A percentile compares a stretch with the other conserved stretches of the same genome.
Evolutionary conservation across 1,140 invertebrate genomes (phyloP).

Genomic region (Dolichoris vasculosae): DNA sequence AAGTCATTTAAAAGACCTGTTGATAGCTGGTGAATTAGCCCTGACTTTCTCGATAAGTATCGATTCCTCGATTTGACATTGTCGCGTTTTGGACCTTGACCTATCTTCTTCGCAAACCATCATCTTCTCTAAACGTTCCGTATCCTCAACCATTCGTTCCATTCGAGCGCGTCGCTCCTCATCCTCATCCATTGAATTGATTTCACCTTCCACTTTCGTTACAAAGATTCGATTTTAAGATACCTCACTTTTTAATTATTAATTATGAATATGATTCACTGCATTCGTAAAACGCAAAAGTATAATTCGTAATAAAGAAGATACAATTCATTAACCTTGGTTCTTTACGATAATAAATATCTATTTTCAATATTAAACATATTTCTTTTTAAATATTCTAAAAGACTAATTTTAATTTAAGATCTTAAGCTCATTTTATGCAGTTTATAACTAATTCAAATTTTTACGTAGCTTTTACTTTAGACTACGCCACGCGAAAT

Average conservation of each 20-base stretch:
- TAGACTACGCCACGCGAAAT: too few species aligned
- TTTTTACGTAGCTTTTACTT: too few species aligned
- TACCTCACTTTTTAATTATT: neutral
- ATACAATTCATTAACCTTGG: too few species aligned
- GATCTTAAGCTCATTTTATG: too few species aligned
- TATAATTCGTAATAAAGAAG: too few species aligned
- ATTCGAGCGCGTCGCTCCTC: slow-evolving; percentile 63
- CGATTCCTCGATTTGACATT: slow-evolving; percentile 11
- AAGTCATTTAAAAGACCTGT: slow-evolving; percentile 30
- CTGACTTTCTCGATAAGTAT: neutral
- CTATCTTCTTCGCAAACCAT: slow-evolving; percentile 31
- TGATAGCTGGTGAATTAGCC: slow-evolving; percentile 13
- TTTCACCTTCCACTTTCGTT: neutral
- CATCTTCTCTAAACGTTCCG: slow-evolving; percentile 61
- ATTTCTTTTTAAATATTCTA: too few species aligned
- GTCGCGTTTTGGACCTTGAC: neutral
- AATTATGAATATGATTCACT: neutral
- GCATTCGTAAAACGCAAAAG: neutral
- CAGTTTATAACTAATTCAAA: too few species aligned
- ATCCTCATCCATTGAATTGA: slow-evolving; percentile 57
- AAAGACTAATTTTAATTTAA: too few species aligned
- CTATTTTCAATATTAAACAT: too few species aligned
- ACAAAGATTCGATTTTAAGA: neutral
- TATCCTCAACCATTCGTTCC: slow-evolving; percentile 70
- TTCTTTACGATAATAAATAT: too few species aligned